Conservation (phyloP, 2,797 vertebrate species). For the Catostomus latipinnis region DNA sequence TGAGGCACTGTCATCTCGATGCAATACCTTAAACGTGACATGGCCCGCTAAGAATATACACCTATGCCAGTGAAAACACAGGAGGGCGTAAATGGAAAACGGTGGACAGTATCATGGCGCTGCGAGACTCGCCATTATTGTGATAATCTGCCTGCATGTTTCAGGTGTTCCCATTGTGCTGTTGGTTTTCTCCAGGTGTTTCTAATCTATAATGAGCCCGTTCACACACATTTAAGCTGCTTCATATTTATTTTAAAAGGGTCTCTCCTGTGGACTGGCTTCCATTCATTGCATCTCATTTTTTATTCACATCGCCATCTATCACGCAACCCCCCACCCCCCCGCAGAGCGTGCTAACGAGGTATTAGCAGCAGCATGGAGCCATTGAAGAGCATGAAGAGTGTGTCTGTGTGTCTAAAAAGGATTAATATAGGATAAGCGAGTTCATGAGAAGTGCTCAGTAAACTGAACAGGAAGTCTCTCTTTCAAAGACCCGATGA, state of each 20-base stretch:
- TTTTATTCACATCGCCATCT: conserved; percentile 75
- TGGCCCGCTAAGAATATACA: no score
- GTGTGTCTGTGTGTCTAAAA: conserved; percentile 11
- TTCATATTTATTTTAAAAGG: conserved; percentile 29
- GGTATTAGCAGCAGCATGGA: conserved; percentile 40
- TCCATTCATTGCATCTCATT: conserved; percentile 68
- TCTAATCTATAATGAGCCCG: not conserved
- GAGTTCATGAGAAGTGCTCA: not conserved
- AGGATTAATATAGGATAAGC: not conserved
- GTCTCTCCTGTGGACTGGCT: conserved; percentile 43
- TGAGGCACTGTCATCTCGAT: no score
- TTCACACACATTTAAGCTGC: conserved; percentile 1
- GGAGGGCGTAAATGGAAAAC: no score
- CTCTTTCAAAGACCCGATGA: no score
- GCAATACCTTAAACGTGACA: no score
- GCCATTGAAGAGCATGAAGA: conserved; percentile 44
- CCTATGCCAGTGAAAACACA: no score
- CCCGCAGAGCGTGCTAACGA: conserved; percentile 60
- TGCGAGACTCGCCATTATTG: no score
- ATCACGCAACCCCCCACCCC: conserved; percentile 58
- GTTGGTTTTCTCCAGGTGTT: no score
- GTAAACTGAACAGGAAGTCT: not conserved
- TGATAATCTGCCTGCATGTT: no score
- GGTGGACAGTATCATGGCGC: no score
- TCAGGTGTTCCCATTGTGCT: no score